These are phyloP conservation scores for Acanthoscelides obtectus DNA, from an alignment of 2,888 invertebrate genomes.

Conservation along the genomic window DNA sequence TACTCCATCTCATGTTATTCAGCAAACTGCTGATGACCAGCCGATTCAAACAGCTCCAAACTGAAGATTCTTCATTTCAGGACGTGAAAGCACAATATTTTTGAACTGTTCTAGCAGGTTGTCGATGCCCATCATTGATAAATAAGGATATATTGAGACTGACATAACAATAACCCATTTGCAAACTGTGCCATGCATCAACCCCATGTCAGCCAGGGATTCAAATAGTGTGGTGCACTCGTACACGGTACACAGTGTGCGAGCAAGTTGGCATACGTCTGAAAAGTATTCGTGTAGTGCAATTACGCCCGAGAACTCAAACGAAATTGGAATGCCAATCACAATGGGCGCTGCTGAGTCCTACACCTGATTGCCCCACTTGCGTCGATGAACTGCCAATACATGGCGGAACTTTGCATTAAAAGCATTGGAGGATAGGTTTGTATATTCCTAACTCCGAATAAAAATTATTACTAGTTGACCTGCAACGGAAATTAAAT, in stretches of 20 bases:
- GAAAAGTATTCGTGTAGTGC: slow-evolving; percentile 5
- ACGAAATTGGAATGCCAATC: slow-evolving; percentile 11
- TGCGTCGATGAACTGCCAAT: background rate
- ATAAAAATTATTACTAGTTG: too few relatives aligned
- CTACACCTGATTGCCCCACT: slow-evolving; percentile 4
- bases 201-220: background rate
- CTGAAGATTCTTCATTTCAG: too few relatives aligned
- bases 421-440: too few relatives aligned
- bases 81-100: too few relatives aligned
- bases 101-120: too few relatives aligned
- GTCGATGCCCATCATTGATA: too few relatives aligned
- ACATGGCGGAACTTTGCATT: background rate
- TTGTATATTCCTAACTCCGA: too few relatives aligned
- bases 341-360: slow-evolving; percentile 5
- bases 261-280: background rate
- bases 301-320: background rate
- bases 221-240: background rate
- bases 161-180: background rate
- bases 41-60: too few relatives aligned
- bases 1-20: too few relatives aligned
- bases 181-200: background rate
- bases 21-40: too few relatives aligned
- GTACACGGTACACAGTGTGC: background rate
- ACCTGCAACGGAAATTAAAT: too few relatives aligned
- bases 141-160: too few relatives aligned